Evolutionary conservation across 2,888 invertebrate genomes (phyloP).

Genomic region (Ophion ventricosus): DNA sequence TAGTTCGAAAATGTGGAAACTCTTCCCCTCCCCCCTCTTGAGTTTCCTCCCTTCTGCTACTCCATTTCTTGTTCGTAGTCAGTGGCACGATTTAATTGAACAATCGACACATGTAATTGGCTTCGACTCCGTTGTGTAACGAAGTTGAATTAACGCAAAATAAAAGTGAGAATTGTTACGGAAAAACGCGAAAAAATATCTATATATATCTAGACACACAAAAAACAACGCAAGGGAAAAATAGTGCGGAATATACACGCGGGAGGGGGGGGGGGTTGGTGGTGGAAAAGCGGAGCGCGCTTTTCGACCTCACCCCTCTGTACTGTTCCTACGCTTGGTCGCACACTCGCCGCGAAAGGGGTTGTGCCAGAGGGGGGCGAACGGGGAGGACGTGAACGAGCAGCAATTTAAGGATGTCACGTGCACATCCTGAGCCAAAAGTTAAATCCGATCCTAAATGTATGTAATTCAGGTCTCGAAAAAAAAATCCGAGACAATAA

Average conservation of each 20-base stretch:
- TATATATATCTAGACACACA: neutral
- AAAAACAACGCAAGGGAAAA: slow-evolving; percentile 46
- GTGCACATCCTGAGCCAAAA: too few species aligned
- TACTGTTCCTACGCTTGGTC: slow-evolving; percentile 53
- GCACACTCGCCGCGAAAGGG: slow-evolving; percentile 68
- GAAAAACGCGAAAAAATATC: slow-evolving; percentile 17
- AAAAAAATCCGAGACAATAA: too few species aligned
- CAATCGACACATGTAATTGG: slow-evolving; percentile 62
- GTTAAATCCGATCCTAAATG: too few species aligned
- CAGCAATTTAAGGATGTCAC: slow-evolving; percentile 66
- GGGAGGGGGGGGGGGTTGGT: slow-evolving; percentile 5
- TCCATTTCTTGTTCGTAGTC: slow-evolving; percentile 32
- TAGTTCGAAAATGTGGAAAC: slow-evolving; percentile 15
- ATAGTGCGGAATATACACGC: slow-evolving; percentile 45
- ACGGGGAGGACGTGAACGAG: slow-evolving; percentile 66
- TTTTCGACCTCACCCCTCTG: slow-evolving; percentile 62
- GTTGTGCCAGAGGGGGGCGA: slow-evolving; percentile 30
- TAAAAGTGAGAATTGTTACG: slow-evolving; percentile 45
- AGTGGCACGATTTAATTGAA: slow-evolving; percentile 60
- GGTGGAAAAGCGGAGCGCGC: slow-evolving; percentile 43
- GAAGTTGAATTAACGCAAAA: slow-evolving; percentile 62
- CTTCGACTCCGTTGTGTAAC: slow-evolving; percentile 58
- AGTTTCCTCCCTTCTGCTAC: neutral
- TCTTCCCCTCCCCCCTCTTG: neutral
- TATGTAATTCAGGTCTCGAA: too few species aligned